Evolutionary conservation across 1,140 invertebrate species (phyloP), one percentile per base, ranked within the genome.

Genomic region (Dendroctonus valens): DNA sequence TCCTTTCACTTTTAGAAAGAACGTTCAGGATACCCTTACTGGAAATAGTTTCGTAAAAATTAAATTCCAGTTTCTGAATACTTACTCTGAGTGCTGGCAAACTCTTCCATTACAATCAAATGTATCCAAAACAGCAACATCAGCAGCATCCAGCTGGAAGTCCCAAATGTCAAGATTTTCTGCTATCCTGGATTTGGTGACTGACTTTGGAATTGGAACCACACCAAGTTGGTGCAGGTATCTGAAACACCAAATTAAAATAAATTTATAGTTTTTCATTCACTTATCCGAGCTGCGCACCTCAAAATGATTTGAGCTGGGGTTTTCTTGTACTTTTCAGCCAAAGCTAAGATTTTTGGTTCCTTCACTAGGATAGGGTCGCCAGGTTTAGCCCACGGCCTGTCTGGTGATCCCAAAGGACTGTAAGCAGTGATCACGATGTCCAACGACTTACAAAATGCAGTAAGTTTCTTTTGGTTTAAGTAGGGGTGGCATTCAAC

Each of bases 391-490:
- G 88, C 87, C 86, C 87, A 89, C 12, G 88, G 87, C 79, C 83
- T 75, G 52, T 83, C 81, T 62, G 83, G 74, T 6, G 87, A 87
- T 6, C 91, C 94, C 5, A 97, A 80, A 0, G 92, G 91, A 69
- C 89, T 88, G 79, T 92, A 97, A 11, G 90, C 92, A 0, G 87
- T 92, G 2, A 97, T 76, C 2, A 80, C 78, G 38, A 97, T 88
- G 7, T 83, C 80, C 46, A 85, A 82, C 5, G 80, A 72, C 14
- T 83, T 79, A 73, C 92, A 95, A 72, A 90, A 94, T 0, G 87
- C 82, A 6, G 86, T 81, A 9, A 97, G 77, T 65, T 90, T 85
- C 6, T 84, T 64, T 41, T 64, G 62, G 62, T 64, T 64, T 14
- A 64, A 40, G 44, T 64, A 64, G 12, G 62, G 62, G 50, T 96